Evolutionary conservation across 2,797 vertebrate species (phyloP), one percentile per base, ranked within the genome.

Genomic region (Helicolenus hilgendorfi): DNA sequence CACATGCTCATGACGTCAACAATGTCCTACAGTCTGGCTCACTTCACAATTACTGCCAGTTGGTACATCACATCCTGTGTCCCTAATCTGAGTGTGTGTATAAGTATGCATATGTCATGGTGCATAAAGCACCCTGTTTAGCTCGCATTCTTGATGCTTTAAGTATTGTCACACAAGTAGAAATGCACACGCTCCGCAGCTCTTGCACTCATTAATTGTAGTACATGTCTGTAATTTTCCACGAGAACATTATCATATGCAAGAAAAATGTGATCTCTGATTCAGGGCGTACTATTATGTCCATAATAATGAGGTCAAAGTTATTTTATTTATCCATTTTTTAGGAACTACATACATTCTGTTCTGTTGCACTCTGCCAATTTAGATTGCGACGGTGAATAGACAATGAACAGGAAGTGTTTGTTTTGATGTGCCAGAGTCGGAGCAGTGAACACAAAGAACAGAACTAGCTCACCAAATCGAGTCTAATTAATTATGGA

Each of bases 181-280:
- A 49, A 49, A 49, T 18, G 45, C 45, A 71, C 65, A 33, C 24
- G 9, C 26, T 55, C 15, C n/a, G 5, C 7, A 20, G 27, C 22
- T 41, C 27, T 20, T 29, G 53, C n/a, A 18, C 29, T 45, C 79
- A 35, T 53, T 56, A 62, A 71, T 56, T 78, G 8, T 53, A 2
- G 3, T 78, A 18, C 11, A 67, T 60, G 55, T 72, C 20, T 22
- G 53, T 60, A 3, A 20, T 76, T 77, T 72, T 59, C 20, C 68
- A 63, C 68, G 11, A 72, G 20, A 76, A 58, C 18, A 53, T 76
- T 58, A 56, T 77, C 27, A 10, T 56, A 33, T n/a, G 38, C 24
- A 83, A 72, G 15, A 22, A 83, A 83, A 59, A 63, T 64, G 18
- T 1, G 0, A 81, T 63, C 31, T 67, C 73, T 83, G 55, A 76